These are phyloP conservation scores for Nasonia giraulti DNA, from an alignment of 1,140 invertebrate genomes.

Conservation along the genomic window DNA sequence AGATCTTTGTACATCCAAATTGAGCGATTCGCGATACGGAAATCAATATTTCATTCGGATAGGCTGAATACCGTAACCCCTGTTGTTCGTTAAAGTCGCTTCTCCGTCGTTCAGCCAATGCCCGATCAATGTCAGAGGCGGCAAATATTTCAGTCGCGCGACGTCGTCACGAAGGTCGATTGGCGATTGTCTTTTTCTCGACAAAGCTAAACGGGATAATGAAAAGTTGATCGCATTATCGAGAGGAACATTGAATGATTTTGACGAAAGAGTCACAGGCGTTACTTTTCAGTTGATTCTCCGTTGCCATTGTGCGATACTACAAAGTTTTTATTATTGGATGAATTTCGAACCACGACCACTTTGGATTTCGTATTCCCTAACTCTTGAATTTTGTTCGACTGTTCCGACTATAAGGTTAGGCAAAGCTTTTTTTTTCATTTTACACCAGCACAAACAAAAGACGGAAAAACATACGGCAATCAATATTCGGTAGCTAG, in stretches of 20 bases:
- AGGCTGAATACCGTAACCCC: conserved; percentile 62
- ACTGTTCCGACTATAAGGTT: not conserved
- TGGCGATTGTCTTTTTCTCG: conserved; percentile 58
- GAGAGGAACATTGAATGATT: not conserved
- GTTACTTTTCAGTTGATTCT: conserved; percentile 45
- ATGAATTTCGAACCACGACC: not conserved
- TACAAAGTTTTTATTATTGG: not conserved
- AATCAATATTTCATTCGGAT: not conserved
- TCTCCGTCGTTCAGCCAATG: conserved; percentile 68
- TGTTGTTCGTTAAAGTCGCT: conserved; percentile 68
- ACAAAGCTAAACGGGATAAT: conserved; percentile 48
- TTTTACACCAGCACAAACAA: not conserved
- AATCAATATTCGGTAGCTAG: not conserved
- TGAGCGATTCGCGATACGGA: no score
- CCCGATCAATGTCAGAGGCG: conserved; percentile 58
- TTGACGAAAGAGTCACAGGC: not conserved
- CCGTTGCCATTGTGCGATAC: conserved; percentile 4
- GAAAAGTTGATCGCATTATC: not conserved
- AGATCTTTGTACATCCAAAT: no score
- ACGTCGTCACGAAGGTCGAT: conserved; percentile 59
- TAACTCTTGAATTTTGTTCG: not conserved
- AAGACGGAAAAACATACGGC: not conserved
- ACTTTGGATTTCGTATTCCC: not conserved
- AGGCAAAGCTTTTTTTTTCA: not conserved
- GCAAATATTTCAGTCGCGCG: conserved; percentile 49